Base-by-base conservation (phyloP, 1,140 invertebrate species). In the Dryas iulia region DNA sequence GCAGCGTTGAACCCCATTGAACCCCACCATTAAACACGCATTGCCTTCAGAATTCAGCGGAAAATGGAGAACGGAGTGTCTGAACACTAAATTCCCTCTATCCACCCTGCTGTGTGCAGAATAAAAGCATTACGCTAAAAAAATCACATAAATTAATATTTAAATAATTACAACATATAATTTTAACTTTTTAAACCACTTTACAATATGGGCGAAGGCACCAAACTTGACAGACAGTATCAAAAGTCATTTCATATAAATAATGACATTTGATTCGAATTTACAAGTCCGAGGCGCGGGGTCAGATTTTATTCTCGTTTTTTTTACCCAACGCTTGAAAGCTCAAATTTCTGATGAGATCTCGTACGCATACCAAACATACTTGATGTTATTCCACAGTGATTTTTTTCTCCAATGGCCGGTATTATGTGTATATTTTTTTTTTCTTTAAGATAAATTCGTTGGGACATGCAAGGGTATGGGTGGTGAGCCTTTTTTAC, bases 271-370 rank as follows among this genome's bases (percentile, higher is more conserved):
- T 86, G 86, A 86, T 88, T 83, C 78, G 76, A 82, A 84, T 90
- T 90, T 84, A 90, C 84, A 82, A 78, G 86, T 81, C 79, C 84
- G 77, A 76, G 60, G 53, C 62, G 65, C 64, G 77, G 76, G 83
- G 84, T 84, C 84, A 83, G 62, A 52, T 60, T 75, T 64, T 75
- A 58, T 74, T 76, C 76, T 78, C 74, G 79, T 73, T 76, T 66
- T 79, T 80, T 71, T 74, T 78, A 68, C 68, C 75, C 81, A 79
- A 74, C 79, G 81, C 79, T 86, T 82, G 83, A 83, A 82, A 78
- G 86, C 86, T 88, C 83, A 84, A 86, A 82, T 87, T 88, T 84
- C 86, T 80, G 87, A 90, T 90, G 81, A 82, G 84, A 90, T 90
- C 86, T 81, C 79, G 81, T 75, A 75, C 82, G 87, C 89, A 91